phyloP scores from a whole-genome alignment of 2,797 vertebrate species.

The Notolabrus celidotus region DNA sequence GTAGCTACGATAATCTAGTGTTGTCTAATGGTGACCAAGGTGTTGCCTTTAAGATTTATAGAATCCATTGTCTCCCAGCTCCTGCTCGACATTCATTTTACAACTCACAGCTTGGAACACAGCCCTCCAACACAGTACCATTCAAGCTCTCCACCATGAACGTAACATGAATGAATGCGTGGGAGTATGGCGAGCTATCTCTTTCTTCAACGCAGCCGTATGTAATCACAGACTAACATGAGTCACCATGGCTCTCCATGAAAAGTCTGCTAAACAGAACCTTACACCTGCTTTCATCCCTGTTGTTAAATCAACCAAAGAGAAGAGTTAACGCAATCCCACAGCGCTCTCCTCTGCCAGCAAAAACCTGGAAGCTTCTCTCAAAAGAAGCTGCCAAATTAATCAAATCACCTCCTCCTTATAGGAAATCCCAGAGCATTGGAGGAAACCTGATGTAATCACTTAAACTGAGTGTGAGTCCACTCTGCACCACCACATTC shows the following conservation, averaged over 20 bases:
- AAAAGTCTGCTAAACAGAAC: neutral
- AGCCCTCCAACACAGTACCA: too few species aligned
- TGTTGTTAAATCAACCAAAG: slow-evolving; percentile 29
- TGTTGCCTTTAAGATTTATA: too few species aligned
- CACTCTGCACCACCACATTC: slow-evolving; percentile 3
- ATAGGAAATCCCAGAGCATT: slow-evolving; percentile 11
- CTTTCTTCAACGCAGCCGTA: too few species aligned
- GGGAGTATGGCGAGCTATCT: too few species aligned
- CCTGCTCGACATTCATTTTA: too few species aligned
- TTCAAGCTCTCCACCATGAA: too few species aligned
- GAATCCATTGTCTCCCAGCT: too few species aligned
- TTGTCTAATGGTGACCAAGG: too few species aligned
- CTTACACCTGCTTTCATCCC: slow-evolving; percentile 17
- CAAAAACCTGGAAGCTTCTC: slow-evolving; percentile 24
- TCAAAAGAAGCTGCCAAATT: slow-evolving; percentile 53
- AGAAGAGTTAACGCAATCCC: slow-evolving; percentile 30
- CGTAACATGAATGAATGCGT: too few species aligned
- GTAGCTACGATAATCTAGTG: too few species aligned
- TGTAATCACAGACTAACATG: neutral
- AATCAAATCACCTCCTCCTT: slow-evolving; percentile 48
- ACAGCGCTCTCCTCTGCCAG: slow-evolving; percentile 6
- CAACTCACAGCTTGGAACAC: too few species aligned
- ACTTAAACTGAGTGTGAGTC: slow-evolving; percentile 18
- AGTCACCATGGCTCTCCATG: neutral
- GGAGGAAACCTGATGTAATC: slow-evolving; percentile 44